Conservation (phyloP, 1,140 invertebrate genomes). For the Drusus annulatus region DNA sequence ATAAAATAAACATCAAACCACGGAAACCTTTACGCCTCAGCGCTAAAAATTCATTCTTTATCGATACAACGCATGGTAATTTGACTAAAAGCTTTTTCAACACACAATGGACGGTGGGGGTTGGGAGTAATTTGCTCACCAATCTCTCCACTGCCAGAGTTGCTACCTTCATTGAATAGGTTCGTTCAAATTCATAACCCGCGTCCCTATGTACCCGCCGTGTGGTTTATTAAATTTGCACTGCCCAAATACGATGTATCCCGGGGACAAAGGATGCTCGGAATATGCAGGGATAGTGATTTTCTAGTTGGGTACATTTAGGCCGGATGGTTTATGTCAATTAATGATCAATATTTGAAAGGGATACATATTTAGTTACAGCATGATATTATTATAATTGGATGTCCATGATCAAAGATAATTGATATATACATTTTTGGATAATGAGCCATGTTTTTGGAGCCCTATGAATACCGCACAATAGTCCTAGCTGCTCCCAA, state of each 20-base stretch:
- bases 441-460: too few relatives aligned
- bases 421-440: too few relatives aligned
- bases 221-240: conserved; percentile 2
- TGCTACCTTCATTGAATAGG: not conserved
- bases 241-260: conserved; percentile 21
- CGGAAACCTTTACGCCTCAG: not conserved
- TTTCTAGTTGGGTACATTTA: not conserved
- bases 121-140: conserved; percentile 7
- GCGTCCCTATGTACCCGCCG: not conserved
- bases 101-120: conserved; percentile 37
- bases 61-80: conserved; percentile 45
- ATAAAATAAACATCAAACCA: too few relatives aligned
- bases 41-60: not conserved
- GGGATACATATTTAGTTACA: too few relatives aligned
- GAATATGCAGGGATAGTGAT: conserved; percentile 10
- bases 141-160: not conserved
- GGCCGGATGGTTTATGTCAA: too few relatives aligned
- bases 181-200: conserved; percentile 52
- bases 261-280: conserved; percentile 26
- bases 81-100: conserved; percentile 49
- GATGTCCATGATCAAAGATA: too few relatives aligned
- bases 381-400: too few relatives aligned
- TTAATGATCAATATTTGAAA: too few relatives aligned
- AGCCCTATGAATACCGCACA: too few relatives aligned
- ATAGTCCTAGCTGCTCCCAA: too few relatives aligned